phyloP scores from a whole-genome alignment of 2,797 vertebrate species.

The Cirrhinus molitorella region DNA sequence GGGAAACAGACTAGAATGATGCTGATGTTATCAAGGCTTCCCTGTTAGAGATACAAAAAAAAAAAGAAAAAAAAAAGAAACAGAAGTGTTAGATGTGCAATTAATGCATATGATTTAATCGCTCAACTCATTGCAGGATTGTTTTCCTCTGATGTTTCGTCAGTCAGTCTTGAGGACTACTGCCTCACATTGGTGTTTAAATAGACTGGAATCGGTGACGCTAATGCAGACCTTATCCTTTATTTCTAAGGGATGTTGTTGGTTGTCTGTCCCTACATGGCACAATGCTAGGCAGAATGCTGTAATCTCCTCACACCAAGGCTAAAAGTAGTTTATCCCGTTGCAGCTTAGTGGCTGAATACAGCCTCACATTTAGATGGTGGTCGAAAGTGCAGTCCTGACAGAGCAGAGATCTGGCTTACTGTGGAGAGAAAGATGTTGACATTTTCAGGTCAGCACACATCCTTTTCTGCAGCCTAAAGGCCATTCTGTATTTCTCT shows the following conservation, averaged over 20 bases:
- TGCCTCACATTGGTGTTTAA: conserved; percentile 30
- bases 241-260: conserved; percentile 17
- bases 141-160: conserved; percentile 1
- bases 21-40: conserved; percentile 89
- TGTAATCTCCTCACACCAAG: conserved; percentile 43
- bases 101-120: background rate
- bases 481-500: conserved; percentile 54
- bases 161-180: background rate
- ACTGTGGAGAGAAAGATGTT: conserved; percentile 50
- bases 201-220: conserved; percentile 12
- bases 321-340: conserved; percentile 56
- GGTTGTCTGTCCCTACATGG: conserved; percentile 13
- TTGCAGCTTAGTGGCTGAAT: conserved; percentile 43
- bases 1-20: conserved; percentile 86
- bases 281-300: conserved; percentile 40
- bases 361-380: conserved; percentile 39
- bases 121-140: background rate
- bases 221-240: conserved; percentile 20
- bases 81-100: background rate
- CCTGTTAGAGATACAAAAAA: conserved; percentile 72
- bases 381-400: conserved; percentile 43
- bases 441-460: conserved; percentile 75
- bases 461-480: conserved; percentile 61
- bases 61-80: conserved; percentile 27
- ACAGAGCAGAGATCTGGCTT: conserved; percentile 53